phyloP scores from a whole-genome alignment of 2,797 vertebrate genomes.

The Pelobates cultripes region DNA sequence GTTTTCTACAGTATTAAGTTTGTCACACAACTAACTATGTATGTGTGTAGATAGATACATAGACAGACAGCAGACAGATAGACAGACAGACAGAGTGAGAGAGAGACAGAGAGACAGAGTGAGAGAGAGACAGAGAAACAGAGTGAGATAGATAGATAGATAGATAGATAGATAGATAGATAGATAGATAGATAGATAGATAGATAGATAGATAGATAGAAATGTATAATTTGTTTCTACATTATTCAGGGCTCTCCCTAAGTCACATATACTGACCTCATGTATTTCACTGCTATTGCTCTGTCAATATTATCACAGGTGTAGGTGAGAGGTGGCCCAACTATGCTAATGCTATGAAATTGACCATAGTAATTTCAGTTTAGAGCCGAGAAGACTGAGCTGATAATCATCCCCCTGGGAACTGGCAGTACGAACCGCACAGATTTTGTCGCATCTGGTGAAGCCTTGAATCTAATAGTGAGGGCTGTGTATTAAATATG shows the following conservation, averaged over 20 bases:
- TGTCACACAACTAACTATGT: background rate
- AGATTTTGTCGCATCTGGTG: constrained; percentile 36
- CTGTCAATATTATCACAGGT: constrained; percentile 15
- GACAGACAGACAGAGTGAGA: background rate
- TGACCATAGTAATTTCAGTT: constrained; percentile 35
- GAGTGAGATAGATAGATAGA: too few species aligned
- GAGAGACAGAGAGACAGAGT: background rate
- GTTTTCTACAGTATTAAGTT: background rate
- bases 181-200: background rate
- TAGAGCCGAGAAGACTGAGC: constrained; percentile 25
- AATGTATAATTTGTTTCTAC: background rate
- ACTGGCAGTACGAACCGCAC: constrained; percentile 27
- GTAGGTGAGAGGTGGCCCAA: constrained; percentile 13
- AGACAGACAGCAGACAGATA: background rate
- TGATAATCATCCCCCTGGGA: constrained; percentile 36
- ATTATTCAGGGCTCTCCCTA: background rate
- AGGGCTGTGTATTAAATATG: constrained; percentile 25
- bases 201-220: background rate
- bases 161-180: too few species aligned
- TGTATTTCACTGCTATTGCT: background rate
- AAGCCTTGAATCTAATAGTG: constrained; percentile 10
- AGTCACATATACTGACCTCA: background rate
- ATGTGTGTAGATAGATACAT: background rate
- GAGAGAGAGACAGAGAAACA: too few species aligned
- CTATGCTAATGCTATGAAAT: constrained; percentile 31